Evolutionary conservation across 2,113 vertebrate genomes (phyloP).

Genomic region (Pyrgilauda ruficollis): DNA sequence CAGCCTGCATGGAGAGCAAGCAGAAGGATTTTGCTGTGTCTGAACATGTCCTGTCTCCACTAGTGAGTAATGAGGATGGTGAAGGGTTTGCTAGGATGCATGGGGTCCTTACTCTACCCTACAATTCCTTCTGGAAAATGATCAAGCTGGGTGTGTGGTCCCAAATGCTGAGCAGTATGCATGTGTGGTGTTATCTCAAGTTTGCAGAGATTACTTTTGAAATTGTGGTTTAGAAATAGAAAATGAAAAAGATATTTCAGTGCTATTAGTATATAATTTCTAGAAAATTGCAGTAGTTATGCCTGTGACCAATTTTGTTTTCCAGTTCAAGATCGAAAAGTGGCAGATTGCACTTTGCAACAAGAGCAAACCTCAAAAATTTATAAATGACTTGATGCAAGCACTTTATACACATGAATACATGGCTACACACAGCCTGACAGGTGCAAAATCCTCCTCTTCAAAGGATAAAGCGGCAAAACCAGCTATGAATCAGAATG

Average conservation of each 20-base stretch:
- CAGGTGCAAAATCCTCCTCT: conserved; percentile 76
- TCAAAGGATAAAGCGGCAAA: conserved; percentile 76
- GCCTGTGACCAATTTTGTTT: conserved; percentile 48
- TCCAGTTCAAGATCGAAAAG: conserved; percentile 79
- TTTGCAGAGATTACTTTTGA: not conserved
- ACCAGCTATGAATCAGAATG: conserved; percentile 79
- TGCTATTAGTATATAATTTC: not conserved
- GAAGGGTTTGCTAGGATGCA: not conserved
- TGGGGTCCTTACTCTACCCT: not conserved
- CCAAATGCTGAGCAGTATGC: not conserved
- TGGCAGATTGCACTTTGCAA: conserved; percentile 79
- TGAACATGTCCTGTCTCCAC: not conserved
- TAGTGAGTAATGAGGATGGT: not conserved
- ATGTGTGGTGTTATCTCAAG: not conserved
- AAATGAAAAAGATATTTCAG: not conserved
- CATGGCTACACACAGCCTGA: conserved; percentile 79
- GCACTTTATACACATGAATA: conserved; percentile 77
- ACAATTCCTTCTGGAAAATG: not conserved
- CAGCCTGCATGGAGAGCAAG: not conserved
- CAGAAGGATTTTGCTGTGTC: not conserved
- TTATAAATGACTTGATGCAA: conserved; percentile 81
- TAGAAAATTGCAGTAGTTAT: not conserved
- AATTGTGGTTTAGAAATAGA: not conserved
- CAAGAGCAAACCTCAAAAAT: conserved; percentile 80
- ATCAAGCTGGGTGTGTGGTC: not conserved